Percentiles rank a stretch among this genome's conserved stretches.
phyloP scores from a whole-genome alignment of 2,888 invertebrate genomes.

The Anarsia innoxiella region DNA sequence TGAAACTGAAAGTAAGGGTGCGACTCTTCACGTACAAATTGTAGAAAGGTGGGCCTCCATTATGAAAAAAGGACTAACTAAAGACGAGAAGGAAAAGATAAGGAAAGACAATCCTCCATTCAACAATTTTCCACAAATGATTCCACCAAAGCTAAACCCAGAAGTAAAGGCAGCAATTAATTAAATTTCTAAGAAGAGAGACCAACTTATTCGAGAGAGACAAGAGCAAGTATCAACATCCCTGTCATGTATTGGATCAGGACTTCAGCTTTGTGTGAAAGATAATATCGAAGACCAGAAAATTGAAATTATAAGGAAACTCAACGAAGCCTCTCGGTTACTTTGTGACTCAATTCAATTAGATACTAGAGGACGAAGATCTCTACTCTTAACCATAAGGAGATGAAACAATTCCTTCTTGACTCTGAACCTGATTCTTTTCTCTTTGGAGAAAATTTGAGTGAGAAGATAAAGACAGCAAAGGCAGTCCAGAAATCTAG shows the following conservation, averaged over 20 bases:
- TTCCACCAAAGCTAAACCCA: conserved; percentile 6
- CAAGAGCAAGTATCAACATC: conserved; percentile 1
- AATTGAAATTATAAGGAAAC: background rate
- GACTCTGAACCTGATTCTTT: conserved; percentile 1
- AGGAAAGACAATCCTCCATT: background rate
- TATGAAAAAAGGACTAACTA: conserved; percentile 5
- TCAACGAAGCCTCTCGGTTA: background rate
- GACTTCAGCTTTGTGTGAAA: background rate
- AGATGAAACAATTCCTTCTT: conserved; percentile 7
- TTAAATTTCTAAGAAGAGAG: conserved; percentile 2
- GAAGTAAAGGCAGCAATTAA: conserved; percentile 1
- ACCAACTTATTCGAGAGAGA: background rate
- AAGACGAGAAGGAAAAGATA: conserved; percentile 3
- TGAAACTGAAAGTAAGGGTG: background rate
- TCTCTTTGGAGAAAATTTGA: conserved; percentile 5
- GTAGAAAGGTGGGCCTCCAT: conserved; percentile 2
- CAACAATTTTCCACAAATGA: background rate
- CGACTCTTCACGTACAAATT: background rate
- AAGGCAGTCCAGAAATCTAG: conserved; percentile 12
- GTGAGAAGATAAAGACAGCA: conserved; percentile 11
- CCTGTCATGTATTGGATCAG: background rate
- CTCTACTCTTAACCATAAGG: background rate
- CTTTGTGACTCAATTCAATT: conserved; percentile 1
- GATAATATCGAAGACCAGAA: background rate
- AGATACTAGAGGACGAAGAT: conserved; percentile 3